Conservation (phyloP, 2,113 vertebrate species). For the Gymnogyps californianus region DNA sequence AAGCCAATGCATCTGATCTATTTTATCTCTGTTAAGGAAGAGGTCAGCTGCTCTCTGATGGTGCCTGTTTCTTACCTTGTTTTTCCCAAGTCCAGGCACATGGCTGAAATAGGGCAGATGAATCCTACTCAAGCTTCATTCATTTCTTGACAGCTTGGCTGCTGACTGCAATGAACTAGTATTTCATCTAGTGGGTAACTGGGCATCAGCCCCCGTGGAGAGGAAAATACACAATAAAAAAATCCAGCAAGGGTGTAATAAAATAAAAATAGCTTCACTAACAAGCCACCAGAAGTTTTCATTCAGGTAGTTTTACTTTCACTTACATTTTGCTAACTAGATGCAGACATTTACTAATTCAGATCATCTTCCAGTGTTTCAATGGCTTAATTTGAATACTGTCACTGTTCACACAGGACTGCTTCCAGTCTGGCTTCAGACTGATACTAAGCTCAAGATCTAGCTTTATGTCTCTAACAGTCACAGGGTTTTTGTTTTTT, state of each 20-base stretch:
- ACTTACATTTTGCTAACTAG: neutral
- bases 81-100: neutral
- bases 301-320: neutral
- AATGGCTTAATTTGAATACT: neutral
- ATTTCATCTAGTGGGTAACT: neutral
- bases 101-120: neutral
- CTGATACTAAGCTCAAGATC: neutral
- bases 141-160: neutral
- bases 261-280: neutral
- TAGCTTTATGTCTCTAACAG: neutral
- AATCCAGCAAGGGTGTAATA: neutral
- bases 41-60: neutral
- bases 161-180: neutral
- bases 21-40: neutral
- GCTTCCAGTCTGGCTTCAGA: neutral
- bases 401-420: neutral
- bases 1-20: neutral
- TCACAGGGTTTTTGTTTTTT: neutral
- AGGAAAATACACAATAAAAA: neutral
- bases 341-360: neutral
- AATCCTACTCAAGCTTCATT: neutral
- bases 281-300: neutral
- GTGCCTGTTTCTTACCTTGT: neutral
- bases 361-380: neutral
- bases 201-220: neutral